phyloP scores from a whole-genome alignment of 2,113 vertebrate genomes.

The Tetraodon nigroviridis region DNA sequence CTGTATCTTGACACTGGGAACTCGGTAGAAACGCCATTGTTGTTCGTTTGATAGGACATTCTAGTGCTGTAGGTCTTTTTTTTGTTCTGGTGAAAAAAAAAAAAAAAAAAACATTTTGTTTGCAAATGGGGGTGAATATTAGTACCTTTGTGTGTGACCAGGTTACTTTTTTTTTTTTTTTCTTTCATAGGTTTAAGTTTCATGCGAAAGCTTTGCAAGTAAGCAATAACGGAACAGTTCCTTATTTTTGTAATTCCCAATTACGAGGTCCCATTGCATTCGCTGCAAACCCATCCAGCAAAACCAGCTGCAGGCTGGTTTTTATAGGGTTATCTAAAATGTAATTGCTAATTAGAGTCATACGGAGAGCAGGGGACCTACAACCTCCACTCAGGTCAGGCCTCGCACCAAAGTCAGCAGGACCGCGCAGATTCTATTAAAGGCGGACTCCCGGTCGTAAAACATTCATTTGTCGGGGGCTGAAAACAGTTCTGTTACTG shows the following conservation, averaged over 20 bases:
- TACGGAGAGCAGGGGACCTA: slow-evolving; percentile 42
- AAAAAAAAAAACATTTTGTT: slow-evolving; percentile 45
- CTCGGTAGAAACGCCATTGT: slow-evolving; percentile 61
- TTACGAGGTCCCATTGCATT: slow-evolving; percentile 37
- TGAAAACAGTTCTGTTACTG: slow-evolving; percentile 29
- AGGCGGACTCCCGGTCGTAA: slow-evolving; percentile 29
- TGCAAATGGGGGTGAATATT: slow-evolving; percentile 36
- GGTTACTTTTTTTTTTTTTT: slow-evolving; percentile 16
- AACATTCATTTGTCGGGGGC: slow-evolving; percentile 36
- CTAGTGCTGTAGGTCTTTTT: slow-evolving; percentile 48
- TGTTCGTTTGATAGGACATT: slow-evolving; percentile 59
- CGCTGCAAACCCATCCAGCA: slow-evolving; percentile 20
- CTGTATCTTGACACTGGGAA: slow-evolving; percentile 70
- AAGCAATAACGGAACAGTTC: slow-evolving; percentile 53
- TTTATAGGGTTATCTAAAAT: slow-evolving; percentile 41
- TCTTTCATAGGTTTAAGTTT: slow-evolving; percentile 15
- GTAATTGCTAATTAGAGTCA: slow-evolving; percentile 42
- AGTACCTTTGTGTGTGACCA: slow-evolving; percentile 43
- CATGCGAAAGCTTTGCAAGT: slow-evolving; percentile 40
- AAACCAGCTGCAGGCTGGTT: slow-evolving; percentile 35
- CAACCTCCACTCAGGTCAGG: slow-evolving; percentile 43
- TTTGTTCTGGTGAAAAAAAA: slow-evolving; percentile 53
- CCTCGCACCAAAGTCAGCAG: slow-evolving; percentile 58
- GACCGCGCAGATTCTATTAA: slow-evolving; percentile 36
- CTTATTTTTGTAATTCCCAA: slow-evolving; percentile 34